Conservation (phyloP, 2,113 vertebrate genomes). For the Charadrius vociferus region DNA sequence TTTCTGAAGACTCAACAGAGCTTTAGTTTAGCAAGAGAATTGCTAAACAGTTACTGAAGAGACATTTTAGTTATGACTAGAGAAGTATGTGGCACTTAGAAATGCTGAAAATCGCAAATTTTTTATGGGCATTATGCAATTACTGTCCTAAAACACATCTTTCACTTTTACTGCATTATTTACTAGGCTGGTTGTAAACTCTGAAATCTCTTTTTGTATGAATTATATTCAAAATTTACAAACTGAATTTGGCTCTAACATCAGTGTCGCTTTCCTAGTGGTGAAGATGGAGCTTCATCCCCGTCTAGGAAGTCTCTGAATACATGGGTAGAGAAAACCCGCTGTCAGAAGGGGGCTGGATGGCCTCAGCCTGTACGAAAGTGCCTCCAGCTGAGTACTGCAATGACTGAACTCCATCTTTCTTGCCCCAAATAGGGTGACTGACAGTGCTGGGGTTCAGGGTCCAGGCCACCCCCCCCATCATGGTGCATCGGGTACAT, state of each 20-base stretch:
- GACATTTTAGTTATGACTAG: neutral
- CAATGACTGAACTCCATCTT: neutral
- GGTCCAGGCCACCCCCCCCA: rapidly evolving
- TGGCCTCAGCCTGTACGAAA: neutral
- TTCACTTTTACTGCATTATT: constrained; percentile 20
- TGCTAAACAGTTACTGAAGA: neutral
- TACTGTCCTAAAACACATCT: neutral
- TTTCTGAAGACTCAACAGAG: neutral
- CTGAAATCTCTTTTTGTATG: neutral
- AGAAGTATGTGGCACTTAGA: neutral
- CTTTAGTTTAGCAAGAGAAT: neutral
- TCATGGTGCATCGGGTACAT: neutral
- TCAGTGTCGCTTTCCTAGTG: neutral
- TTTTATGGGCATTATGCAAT: constrained; percentile 1
- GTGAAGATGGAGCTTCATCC: neutral
- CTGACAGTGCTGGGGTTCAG: neutral
- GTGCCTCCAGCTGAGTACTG: neutral
- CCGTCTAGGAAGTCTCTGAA: neutral
- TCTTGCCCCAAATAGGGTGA: rapidly evolving
- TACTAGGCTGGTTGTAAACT: constrained; percentile 8
- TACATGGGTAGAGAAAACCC: neutral
- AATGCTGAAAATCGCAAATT: neutral
- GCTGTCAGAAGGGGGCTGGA: neutral
- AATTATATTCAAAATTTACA: neutral
- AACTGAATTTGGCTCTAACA: neutral